Conservation (phyloP, 2,797 vertebrate genomes). For the Leucoraja ocellata region DNA sequence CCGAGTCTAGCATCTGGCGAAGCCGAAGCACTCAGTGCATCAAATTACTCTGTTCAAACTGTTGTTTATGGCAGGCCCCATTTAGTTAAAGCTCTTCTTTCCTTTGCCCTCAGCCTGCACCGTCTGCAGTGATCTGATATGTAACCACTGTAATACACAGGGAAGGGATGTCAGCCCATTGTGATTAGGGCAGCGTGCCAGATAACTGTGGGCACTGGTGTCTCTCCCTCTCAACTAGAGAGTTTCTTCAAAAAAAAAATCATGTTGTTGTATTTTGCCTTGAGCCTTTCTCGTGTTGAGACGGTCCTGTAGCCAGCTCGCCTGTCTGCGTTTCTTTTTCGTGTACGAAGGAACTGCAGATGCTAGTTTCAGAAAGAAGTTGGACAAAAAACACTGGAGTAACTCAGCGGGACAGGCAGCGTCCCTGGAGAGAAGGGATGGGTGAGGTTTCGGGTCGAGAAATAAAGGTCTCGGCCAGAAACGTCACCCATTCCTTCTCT, state of each 20-base stretch:
- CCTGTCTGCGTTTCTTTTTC: slow-evolving; percentile 24
- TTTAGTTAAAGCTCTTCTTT: slow-evolving; percentile 54
- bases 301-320: not conserved
- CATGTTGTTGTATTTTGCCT: not conserved
- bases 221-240: slow-evolving; percentile 15
- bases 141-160: slow-evolving; percentile 40
- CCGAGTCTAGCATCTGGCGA: slow-evolving; percentile 57
- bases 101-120: slow-evolving; percentile 49
- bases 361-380: too few relatives aligned
- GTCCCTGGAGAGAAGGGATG: too few relatives aligned
- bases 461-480: too few relatives aligned
- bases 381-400: too few relatives aligned
- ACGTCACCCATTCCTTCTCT: too few relatives aligned
- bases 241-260: not conserved
- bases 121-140: slow-evolving; percentile 52
- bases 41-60: slow-evolving; percentile 52
- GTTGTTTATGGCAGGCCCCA: slow-evolving; percentile 51
- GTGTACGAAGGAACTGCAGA: not conserved
- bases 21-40: slow-evolving; percentile 56
- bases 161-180: not conserved
- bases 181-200: slow-evolving; percentile 37
- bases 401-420: too few relatives aligned
- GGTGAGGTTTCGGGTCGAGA: too few relatives aligned
- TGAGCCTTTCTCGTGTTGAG: not conserved
- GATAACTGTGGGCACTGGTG: slow-evolving; percentile 38